Conservation (phyloP, 2,113 vertebrate genomes). For the Campylorhamphus procurvoides region DNA sequence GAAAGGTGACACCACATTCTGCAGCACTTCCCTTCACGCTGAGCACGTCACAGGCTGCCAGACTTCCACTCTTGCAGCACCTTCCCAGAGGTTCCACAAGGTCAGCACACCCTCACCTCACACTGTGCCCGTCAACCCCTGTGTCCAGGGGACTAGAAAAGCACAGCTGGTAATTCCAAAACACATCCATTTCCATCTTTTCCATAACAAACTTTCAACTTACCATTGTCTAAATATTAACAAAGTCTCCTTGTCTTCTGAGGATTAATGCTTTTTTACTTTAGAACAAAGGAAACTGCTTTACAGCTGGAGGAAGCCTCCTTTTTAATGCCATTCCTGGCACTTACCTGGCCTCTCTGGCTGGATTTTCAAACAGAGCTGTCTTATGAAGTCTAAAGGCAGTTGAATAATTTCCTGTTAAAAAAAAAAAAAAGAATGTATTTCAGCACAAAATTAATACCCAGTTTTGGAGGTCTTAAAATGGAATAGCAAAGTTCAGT, state of each 20-base stretch:
- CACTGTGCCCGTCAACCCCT: neutral
- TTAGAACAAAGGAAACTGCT: neutral
- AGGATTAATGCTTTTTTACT: neutral
- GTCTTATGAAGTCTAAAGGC: constrained; percentile 92
- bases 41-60: neutral
- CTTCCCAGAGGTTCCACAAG: neutral
- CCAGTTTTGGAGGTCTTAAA: neutral
- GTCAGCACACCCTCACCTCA: neutral
- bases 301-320: neutral
- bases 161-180: neutral
- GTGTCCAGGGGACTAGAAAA: neutral
- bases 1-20: neutral
- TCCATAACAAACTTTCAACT: neutral
- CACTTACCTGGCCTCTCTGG: constrained; percentile 91
- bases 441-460: neutral
- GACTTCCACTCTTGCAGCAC: neutral
- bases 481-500: neutral
- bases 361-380: constrained; percentile 92
- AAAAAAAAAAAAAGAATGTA: neutral
- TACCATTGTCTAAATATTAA: neutral
- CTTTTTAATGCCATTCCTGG: neutral
- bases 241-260: neutral
- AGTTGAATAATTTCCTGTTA: constrained; percentile 92
- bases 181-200: neutral
- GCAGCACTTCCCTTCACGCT: neutral